Percentiles rank a stretch among this genome's conserved stretches.
Conservation (phyloP, 2,797 vertebrate species). For the Dipus sagitta region DNA sequence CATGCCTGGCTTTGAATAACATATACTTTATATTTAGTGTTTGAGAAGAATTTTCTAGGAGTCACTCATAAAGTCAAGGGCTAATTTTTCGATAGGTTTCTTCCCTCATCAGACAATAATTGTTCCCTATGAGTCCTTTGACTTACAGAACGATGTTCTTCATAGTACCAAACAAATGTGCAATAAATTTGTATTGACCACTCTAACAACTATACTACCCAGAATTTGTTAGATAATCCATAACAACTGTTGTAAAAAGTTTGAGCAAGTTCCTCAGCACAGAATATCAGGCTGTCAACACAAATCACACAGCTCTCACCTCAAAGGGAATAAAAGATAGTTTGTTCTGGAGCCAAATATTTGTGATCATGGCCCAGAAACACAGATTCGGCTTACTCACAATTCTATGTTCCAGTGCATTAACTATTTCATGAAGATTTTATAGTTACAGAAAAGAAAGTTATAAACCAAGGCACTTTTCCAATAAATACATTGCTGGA, state of each 20-base stretch:
- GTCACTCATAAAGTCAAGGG: not conserved
- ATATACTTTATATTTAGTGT: not conserved
- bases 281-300: not conserved
- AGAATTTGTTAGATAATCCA: not conserved
- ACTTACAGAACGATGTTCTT: not conserved
- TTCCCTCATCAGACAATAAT: not conserved
- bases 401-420: too few species aligned
- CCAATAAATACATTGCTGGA: too few species aligned
- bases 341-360: too few species aligned
- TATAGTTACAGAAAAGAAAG: too few species aligned
- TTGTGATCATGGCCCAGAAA: too few species aligned
- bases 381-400: too few species aligned
- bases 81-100: conserved; percentile 18
- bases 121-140: not conserved
- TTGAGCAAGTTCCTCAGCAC: not conserved
- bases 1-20: not conserved
- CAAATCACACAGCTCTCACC: too few species aligned
- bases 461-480: too few species aligned
- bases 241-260: not conserved
- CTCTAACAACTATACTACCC: not conserved
- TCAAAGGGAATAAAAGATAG: too few species aligned
- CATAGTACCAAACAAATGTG: not conserved
- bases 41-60: not conserved
- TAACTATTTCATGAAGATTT: too few species aligned
- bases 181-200: conserved; percentile 12